A percentile compares a stretch with the other conserved stretches of the same genome.
phyloP scores from a whole-genome alignment of 2,113 vertebrate genomes.

The Thymallus thymallus region DNA sequence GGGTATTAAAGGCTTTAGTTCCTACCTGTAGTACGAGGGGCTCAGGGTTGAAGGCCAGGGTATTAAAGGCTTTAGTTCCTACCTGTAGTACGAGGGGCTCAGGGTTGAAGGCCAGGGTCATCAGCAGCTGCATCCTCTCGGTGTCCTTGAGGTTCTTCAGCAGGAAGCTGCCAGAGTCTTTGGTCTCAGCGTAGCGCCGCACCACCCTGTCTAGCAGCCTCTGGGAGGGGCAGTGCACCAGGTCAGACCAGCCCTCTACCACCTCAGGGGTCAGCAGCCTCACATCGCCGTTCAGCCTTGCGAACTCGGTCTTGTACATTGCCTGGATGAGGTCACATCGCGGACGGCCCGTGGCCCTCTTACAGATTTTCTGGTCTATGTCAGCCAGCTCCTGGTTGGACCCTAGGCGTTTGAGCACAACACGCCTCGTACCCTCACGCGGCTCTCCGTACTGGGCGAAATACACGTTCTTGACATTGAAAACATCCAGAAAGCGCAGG shows the following conservation, averaged over 20 bases:
- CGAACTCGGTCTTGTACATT: constrained; percentile 95
- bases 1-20: neutral
- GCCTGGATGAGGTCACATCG: constrained; percentile 95
- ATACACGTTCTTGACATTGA: constrained; percentile 98
- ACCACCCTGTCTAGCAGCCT: constrained; percentile 95
- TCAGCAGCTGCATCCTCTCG: constrained; percentile 96
- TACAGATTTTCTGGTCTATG: constrained; percentile 97
- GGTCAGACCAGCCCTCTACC: constrained; percentile 97
- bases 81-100: constrained; percentile 97
- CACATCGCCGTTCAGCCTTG: constrained; percentile 94
- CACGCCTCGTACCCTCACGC: constrained; percentile 90
- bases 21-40: constrained; percentile 74
- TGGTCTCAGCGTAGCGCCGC: constrained; percentile 95
- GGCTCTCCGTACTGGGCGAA: constrained; percentile 97
- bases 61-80: constrained; percentile 15
- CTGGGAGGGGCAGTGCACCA: constrained; percentile 98
- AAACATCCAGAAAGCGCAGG: constrained; percentile 91
- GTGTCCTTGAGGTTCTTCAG: constrained; percentile 97
- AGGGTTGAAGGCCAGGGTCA: constrained; percentile 97
- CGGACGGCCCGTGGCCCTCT: constrained; percentile 89
- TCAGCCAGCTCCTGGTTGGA: constrained; percentile 94
- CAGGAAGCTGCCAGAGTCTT: constrained; percentile 97
- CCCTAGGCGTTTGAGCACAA: constrained; percentile 93
- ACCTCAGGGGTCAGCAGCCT: constrained; percentile 95
- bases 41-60: neutral